A percentile compares a stretch with the other conserved stretches of the same genome.
Conservation (phyloP, 2,888 invertebrate species). For the Dorcus parallelipipedus region DNA sequence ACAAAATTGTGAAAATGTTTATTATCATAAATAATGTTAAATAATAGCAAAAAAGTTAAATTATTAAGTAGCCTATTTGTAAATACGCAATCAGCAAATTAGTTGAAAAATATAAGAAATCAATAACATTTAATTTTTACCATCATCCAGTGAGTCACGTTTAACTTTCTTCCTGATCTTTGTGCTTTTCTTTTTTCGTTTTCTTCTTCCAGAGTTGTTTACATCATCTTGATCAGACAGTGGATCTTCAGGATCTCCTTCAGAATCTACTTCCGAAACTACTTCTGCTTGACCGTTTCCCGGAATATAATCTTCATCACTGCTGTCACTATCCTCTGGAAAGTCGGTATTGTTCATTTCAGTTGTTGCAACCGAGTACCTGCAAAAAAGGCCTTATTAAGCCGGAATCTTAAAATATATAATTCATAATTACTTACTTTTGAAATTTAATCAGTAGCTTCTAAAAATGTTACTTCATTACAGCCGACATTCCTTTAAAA, state of each 20-base stretch:
- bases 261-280: conserved; percentile 65
- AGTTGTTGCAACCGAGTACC: no score
- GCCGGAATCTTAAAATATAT: no score
- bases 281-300: conserved; percentile 57
- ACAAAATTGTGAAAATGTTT: no score
- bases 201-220: conserved; percentile 28
- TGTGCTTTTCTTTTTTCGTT: conserved; percentile 32
- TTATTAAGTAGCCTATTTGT: no score
- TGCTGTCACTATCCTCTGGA: conserved; percentile 62
- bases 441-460: no score
- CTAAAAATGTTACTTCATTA: background rate
- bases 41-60: no score
- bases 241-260: conserved; percentile 60
- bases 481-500: conserved; percentile 14
- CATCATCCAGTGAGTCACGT: conserved; percentile 23
- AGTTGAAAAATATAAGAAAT: background rate
- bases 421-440: no score
- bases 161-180: conserved; percentile 33
- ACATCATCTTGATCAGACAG: conserved; percentile 53
- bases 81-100: no score
- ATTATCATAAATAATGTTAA: no score
- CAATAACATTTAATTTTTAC: conserved; percentile 18
- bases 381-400: no score
- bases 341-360: conserved; percentile 28
- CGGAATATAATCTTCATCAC: conserved; percentile 77